phyloP scores from a whole-genome alignment of 2,888 invertebrate species.

The Augiades crinisus region DNA sequence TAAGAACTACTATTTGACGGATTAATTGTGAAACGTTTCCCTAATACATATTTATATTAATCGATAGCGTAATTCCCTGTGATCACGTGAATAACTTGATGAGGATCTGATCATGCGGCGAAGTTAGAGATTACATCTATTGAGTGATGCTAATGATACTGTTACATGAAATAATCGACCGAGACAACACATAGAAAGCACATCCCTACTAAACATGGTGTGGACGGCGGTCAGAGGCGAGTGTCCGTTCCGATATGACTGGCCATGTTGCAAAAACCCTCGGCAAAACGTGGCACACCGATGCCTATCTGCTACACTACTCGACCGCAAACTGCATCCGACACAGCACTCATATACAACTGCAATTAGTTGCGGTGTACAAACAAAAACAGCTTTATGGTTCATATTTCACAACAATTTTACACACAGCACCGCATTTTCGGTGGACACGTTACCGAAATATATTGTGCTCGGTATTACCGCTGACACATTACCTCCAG shows the following conservation, averaged over 20 bases:
- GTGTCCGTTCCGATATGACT: constrained; percentile 23
- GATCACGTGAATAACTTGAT: too few relatives aligned
- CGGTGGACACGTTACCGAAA: constrained; percentile 23
- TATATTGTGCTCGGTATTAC: constrained; percentile 22
- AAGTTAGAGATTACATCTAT: too few relatives aligned
- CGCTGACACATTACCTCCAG: constrained; percentile 11
- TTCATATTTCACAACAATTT: constrained; percentile 25
- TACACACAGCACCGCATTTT: constrained; percentile 20
- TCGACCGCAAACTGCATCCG: constrained; percentile 63
- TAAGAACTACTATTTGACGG: too few relatives aligned
- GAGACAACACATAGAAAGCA: background rate
- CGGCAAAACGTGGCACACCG: constrained; percentile 50
- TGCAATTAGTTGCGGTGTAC: constrained; percentile 39
- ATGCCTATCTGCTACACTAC: constrained; percentile 45
- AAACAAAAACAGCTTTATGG: constrained; percentile 32
- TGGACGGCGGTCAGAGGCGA: constrained; percentile 33
- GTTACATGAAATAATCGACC: too few relatives aligned
- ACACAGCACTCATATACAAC: constrained; percentile 40
- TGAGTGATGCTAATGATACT: too few relatives aligned
- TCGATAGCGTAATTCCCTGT: too few relatives aligned
- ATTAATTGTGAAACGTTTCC: too few relatives aligned
- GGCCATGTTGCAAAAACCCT: constrained; percentile 56
- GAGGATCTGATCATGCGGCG: too few relatives aligned
- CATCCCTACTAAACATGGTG: constrained; percentile 13
- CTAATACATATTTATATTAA: too few relatives aligned